Evolutionary conservation across 2,113 vertebrate genomes (phyloP), one percentile per base, ranked within the genome.

Genomic region (Apteryx owenii): DNA sequence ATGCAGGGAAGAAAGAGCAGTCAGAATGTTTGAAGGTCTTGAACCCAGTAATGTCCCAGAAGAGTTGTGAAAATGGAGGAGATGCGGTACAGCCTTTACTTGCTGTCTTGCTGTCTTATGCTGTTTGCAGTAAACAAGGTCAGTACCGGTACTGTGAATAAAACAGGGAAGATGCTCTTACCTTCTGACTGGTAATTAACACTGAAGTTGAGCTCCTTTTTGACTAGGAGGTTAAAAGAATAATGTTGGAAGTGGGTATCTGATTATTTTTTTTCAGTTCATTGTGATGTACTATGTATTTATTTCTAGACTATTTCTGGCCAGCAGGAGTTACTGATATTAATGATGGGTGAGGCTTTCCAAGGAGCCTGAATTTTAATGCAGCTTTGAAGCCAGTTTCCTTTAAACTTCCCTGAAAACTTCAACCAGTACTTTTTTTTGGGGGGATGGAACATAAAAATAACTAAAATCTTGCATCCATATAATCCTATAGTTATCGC

Each of bases 311-410:
- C 12, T 56, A 3, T 83, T 92, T 38, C 53, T 95, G 80, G 10
- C 44, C 64, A 61, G 81, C 36, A 88, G 66, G 40, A 88, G 6
- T 36, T 79, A 29, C 44, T 73, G 68, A 29, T 61, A 9, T 40
- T 33, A 61, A 26, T 48, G 60, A 42, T 70, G 69, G 48, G 46
- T 40, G 33, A 72, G 56, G 29, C 10, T 72, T 89, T 36, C 25
- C 54, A 73, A 91, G 93, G 62, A 77, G 56, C 17, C 46, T 54
- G 72, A 69, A 33, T 81, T 89, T 86, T 93, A 56, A 77, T 93
- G 42, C 17, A 72, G 13, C 46, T 84, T 87, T 46, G 78, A 66
- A 73, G 44, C 8, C 6, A 7, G 7, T 40, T 92, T 46, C n/a
- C n/a, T 84, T 72, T 78, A 88, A 84, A 48, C 25, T 71, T 50